Evolutionary conservation across 1,140 invertebrate species (phyloP), one percentile per base, ranked within the genome.

Genomic region (Temnothorax curvispinosus): DNA sequence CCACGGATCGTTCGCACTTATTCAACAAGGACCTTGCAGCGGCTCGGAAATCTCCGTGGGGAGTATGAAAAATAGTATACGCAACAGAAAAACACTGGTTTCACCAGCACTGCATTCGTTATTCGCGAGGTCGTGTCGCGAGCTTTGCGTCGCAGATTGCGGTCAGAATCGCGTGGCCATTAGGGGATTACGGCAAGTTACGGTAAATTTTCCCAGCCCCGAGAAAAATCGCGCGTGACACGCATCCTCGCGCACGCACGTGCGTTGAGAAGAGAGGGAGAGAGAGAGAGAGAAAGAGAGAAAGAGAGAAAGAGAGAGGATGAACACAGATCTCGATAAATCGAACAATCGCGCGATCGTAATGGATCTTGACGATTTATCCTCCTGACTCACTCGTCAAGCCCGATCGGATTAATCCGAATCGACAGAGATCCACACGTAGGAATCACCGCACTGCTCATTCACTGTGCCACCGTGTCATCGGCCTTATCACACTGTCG

Each of bases 391-490:
- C 80, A 84, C 80, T 50, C 9, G 54, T 84, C 38, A 18, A 72
- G 38, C 21, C 27, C 7, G 41, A 74, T 18, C 21, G 52, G 27
- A 27, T 67, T 52, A 38, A 74, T 60, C 54, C 54, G 21, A 41
- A 75, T n/a, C 18, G 56, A 27, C 41, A 15, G 44, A 60, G 44
- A 74, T 60, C 27, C 18, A 3, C 15, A 38, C 52, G 38, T 27
- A 62, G 52, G 5, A 18, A 50, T 47, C 54, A 81, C 54, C 69
- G 41, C 69, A 84, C 69, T 50, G 69, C 18, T 27, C 47, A 8
- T 72, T 84, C 80, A 84, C 80, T 84, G 44, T 84, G 80, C 52
- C 78, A 81, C 80, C 41, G 35, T 75, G 69, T 84, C 80, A 72
- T 44, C 13, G 54, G 67, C 41, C 27, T 60, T 74, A 82, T 82